phyloP scores from a whole-genome alignment of 2,888 invertebrate genomes.

The Ennomos quercinarius region DNA sequence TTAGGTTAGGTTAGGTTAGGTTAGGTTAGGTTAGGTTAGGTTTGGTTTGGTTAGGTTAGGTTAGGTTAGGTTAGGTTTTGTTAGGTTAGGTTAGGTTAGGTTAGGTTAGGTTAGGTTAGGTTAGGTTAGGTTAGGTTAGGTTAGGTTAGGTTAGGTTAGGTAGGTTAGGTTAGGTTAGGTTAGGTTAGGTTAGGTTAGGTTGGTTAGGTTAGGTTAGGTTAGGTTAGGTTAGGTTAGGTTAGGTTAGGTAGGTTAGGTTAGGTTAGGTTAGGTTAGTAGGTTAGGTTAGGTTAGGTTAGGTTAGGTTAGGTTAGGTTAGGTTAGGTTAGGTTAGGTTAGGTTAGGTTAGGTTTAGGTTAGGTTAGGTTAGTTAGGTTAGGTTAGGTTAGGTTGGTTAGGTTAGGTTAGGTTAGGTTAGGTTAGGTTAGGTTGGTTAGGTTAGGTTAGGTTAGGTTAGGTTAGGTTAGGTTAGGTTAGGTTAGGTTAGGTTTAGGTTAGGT shows the following conservation, averaged over 20 bases:
- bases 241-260: not conserved
- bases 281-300: constrained; percentile 11
- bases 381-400: constrained; percentile 29
- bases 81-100: too few species aligned
- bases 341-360: constrained; percentile 35
- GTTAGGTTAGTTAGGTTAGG: constrained; percentile 36
- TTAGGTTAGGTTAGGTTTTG: too few species aligned
- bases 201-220: too few species aligned
- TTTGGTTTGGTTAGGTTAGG: too few species aligned
- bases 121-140: too few species aligned
- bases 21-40: too few species aligned
- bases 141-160: too few species aligned
- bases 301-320: constrained; percentile 15
- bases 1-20: too few species aligned
- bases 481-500: constrained; percentile 31
- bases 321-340: constrained; percentile 26
- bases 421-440: constrained; percentile 24
- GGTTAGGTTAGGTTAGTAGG: not conserved
- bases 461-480: constrained; percentile 32
- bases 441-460: constrained; percentile 25
- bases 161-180: too few species aligned
- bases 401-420: constrained; percentile 24
- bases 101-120: too few species aligned
- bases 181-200: constrained; percentile 20
- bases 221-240: too few species aligned